A percentile compares a stretch with the other conserved stretches of the same genome.
phyloP scores from a whole-genome alignment of 2,888 invertebrate genomes.

The Margaritifera margaritifera region DNA sequence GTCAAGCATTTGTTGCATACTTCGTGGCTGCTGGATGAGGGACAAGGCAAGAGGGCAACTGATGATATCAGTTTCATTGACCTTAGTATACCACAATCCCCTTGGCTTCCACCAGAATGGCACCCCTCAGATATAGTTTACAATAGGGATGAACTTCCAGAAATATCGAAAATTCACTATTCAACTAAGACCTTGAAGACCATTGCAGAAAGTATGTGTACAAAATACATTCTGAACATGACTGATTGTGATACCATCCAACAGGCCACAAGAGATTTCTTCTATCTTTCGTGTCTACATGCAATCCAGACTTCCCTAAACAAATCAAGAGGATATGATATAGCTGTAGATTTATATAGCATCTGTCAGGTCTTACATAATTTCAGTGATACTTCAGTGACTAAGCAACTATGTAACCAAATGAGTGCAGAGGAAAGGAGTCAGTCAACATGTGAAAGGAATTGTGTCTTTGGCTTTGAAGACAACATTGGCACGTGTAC shows the following conservation, averaged over 20 bases:
- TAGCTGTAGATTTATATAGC: constrained; percentile 27
- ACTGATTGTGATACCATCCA: constrained; percentile 14
- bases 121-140: no score
- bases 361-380: constrained; percentile 33
- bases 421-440: constrained; percentile 16
- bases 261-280: constrained; percentile 24
- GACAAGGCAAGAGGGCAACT: constrained; percentile 31
- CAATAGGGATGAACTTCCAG: no score
- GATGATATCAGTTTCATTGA: constrained; percentile 20
- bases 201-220: no score
- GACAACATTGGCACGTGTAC: constrained; percentile 31
- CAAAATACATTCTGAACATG: neutral
- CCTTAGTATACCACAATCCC: no score
- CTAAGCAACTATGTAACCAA: constrained; percentile 8
- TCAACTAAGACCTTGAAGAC: no score
- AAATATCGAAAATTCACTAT: no score
- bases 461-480: constrained; percentile 42
- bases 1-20: constrained; percentile 31
- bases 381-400: neutral
- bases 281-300: constrained; percentile 26
- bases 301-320: constrained; percentile 19
- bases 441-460: constrained; percentile 32
- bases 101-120: no score
- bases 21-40: constrained; percentile 52
- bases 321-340: constrained; percentile 27